phyloP scores from a whole-genome alignment of 2,797 vertebrate species.

The Pagetopsis macropterus region DNA sequence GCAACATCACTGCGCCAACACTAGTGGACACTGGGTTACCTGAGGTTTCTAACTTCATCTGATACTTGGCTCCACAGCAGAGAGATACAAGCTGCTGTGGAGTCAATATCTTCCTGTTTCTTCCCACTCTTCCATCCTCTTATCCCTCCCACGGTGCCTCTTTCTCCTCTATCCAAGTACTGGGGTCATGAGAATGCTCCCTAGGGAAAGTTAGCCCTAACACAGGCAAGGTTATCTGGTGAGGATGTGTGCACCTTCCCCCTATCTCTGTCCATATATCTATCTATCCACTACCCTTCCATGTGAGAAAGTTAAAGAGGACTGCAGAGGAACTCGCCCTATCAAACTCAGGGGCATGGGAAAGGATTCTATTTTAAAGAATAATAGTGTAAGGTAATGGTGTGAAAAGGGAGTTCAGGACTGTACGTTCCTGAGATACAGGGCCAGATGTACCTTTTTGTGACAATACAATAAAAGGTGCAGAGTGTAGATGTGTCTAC shows the following conservation, averaged over 20 bases:
- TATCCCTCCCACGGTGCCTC: slow-evolving; percentile 48
- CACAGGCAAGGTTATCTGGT: slow-evolving; percentile 47
- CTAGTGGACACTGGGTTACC: slow-evolving; percentile 31
- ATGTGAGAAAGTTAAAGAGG: slow-evolving; percentile 38
- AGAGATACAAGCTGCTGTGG: slow-evolving; percentile 51
- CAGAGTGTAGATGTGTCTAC: background rate
- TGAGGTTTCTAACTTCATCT: slow-evolving; percentile 46
- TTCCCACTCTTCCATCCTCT: slow-evolving; percentile 61
- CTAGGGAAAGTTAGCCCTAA: slow-evolving; percentile 36
- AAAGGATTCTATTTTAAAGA: slow-evolving; percentile 47
- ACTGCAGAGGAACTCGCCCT: slow-evolving; percentile 30
- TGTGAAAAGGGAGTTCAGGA: slow-evolving; percentile 22
- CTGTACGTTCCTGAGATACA: slow-evolving; percentile 5
- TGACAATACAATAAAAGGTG: background rate
- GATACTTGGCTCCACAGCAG: slow-evolving; percentile 54
- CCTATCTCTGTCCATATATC: slow-evolving; percentile 37
- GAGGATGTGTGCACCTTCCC: slow-evolving; percentile 53
- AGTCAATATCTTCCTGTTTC: slow-evolving; percentile 61
- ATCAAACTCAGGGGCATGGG: slow-evolving; percentile 54
- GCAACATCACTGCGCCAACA: slow-evolving; percentile 18
- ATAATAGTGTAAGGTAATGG: background rate
- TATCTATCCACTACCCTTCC: slow-evolving; percentile 24
- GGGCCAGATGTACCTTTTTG: background rate
- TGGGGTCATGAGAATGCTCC: slow-evolving; percentile 59
- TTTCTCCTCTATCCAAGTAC: slow-evolving; percentile 46